Conservation (phyloP, 2,888 invertebrate genomes). For the Tipula confusa region DNA sequence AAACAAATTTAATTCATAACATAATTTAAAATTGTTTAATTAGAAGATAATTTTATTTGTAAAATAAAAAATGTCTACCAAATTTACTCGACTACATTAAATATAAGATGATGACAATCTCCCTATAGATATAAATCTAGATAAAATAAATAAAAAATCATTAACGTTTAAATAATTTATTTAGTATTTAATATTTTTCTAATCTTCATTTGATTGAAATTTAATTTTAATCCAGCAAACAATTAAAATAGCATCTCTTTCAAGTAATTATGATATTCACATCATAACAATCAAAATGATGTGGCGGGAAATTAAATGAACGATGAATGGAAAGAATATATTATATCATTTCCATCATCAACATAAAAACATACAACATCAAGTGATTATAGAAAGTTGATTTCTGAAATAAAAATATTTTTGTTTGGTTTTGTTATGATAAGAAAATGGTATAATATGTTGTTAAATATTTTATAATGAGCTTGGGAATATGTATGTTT, state of each 20-base stretch:
- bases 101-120: background rate
- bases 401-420: background rate
- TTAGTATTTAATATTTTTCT: background rate
- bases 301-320: background rate
- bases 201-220: background rate
- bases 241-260: background rate
- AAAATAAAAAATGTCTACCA: too few species aligned
- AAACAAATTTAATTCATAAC: too few species aligned
- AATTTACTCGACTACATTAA: too few species aligned
- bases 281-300: background rate
- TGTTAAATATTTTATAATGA: background rate
- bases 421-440: background rate
- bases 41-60: too few species aligned
- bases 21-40: too few species aligned
- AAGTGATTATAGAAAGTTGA: background rate
- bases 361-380: background rate
- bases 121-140: background rate
- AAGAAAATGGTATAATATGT: background rate
- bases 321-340: background rate
- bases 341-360: constrained; percentile 5
- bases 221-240: background rate
- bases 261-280: background rate
- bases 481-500: background rate
- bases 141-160: background rate
- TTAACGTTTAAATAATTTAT: background rate